Percentiles rank a stretch among this genome's conserved stretches.
These are phyloP conservation scores for Sialia sialis DNA, from an alignment of 2,113 vertebrate species.

Conservation along the genomic window DNA sequence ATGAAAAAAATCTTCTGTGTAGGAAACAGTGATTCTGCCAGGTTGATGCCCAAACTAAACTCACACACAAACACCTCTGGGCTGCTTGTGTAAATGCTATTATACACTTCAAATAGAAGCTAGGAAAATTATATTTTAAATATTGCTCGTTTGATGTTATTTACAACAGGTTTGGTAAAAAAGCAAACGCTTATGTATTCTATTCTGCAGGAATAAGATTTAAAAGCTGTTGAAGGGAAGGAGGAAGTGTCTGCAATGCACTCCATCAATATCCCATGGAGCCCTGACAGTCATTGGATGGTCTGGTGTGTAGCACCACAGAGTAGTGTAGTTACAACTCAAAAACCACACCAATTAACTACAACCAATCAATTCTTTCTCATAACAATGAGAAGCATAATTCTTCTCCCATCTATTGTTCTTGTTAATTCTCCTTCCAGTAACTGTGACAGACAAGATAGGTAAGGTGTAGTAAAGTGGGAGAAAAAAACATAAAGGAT, in stretches of 20 bases:
- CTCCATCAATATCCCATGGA: not conserved
- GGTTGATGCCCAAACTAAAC: not conserved
- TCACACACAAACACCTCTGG: not conserved
- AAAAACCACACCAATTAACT: not conserved
- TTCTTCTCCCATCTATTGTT: not conserved
- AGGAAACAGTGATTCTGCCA: not conserved
- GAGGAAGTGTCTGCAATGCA: not conserved
- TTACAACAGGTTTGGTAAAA: not conserved
- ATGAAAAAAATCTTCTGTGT: not conserved
- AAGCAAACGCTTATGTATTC: not conserved
- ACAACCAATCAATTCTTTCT: conserved; percentile 23
- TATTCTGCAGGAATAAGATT: not conserved
- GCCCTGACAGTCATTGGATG: not conserved
- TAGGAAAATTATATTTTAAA: not conserved
- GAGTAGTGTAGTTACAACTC: not conserved
- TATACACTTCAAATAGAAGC: not conserved
- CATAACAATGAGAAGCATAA: not conserved
- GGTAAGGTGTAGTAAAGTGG: not conserved
- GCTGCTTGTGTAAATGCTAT: not conserved
- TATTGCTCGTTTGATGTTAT: not conserved
- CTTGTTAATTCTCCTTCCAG: not conserved
- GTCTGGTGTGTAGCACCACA: not conserved
- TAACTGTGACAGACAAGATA: not conserved
- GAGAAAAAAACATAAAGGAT: not conserved
- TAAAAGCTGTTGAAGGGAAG: not conserved